phyloP scores from a whole-genome alignment of 2,797 vertebrate species.

The Neosilurus mollespiculum region DNA sequence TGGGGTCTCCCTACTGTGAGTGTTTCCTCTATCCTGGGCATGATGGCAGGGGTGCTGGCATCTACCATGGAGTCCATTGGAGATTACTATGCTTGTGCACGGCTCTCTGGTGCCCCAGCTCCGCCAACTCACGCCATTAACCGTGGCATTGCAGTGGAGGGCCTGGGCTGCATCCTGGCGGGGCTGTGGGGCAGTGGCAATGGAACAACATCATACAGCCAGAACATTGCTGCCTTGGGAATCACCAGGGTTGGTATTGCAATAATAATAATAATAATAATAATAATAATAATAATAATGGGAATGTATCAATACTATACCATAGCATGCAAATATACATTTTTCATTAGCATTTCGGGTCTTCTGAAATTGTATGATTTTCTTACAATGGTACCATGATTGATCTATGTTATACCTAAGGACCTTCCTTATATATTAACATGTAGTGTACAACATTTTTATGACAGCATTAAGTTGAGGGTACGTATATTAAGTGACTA shows the following conservation, averaged over 20 bases:
- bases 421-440: too few species aligned
- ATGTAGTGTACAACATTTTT: too few species aligned
- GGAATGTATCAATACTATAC: background rate
- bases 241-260: slow-evolving; percentile 75
- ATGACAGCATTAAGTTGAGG: too few species aligned
- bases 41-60: slow-evolving; percentile 77
- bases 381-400: too few species aligned
- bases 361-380: too few species aligned
- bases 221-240: slow-evolving; percentile 80
- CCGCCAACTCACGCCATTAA: slow-evolving; percentile 80
- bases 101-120: slow-evolving; percentile 76
- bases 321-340: too few species aligned
- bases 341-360: too few species aligned
- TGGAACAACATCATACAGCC: slow-evolving; percentile 81
- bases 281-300: background rate
- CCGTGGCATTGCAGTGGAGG: slow-evolving; percentile 78
- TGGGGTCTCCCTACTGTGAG: slow-evolving; percentile 81
- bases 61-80: slow-evolving; percentile 82
- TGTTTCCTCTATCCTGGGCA: slow-evolving; percentile 77
- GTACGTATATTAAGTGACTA: too few species aligned
- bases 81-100: slow-evolving; percentile 79
- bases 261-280: background rate
- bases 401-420: too few species aligned
- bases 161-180: slow-evolving; percentile 78
- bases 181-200: slow-evolving; percentile 80